phyloP scores from a whole-genome alignment of 2,113 vertebrate genomes.

The Psilopogon haemacephalus region DNA sequence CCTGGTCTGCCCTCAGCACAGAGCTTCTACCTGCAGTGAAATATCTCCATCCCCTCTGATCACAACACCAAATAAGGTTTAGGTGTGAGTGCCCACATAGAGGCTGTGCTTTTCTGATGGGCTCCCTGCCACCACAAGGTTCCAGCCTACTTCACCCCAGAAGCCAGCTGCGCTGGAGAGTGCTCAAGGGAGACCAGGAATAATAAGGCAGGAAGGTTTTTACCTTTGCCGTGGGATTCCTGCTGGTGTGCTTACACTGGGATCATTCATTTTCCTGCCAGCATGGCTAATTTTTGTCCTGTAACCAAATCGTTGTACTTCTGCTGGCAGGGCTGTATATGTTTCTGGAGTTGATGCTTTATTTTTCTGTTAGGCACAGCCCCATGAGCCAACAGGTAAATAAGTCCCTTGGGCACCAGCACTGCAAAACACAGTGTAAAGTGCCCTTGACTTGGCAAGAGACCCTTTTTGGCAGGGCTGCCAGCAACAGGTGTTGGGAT shows the following conservation, averaged over 20 bases:
- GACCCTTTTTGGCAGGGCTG: neutral
- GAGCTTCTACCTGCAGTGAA: neutral
- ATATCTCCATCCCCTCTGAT: neutral
- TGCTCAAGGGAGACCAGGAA: accelerated
- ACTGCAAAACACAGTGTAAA: neutral
- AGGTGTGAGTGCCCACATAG: accelerated
- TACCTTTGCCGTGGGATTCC: accelerated
- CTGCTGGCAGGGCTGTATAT: neutral
- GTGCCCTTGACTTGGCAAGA: accelerated
- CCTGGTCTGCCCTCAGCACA: neutral
- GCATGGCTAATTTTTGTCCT: neutral
- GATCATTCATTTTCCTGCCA: neutral
- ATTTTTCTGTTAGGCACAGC: neutral
- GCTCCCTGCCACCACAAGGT: neutral
- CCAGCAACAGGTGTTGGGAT: neutral
- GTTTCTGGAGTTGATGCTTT: neutral
- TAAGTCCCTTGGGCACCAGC: neutral
- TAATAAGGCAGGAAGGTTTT: neutral
- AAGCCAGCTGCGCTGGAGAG: neutral
- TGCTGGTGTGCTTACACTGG: neutral
- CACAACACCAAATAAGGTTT: accelerated
- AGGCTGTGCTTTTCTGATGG: accelerated
- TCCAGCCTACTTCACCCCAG: accelerated
- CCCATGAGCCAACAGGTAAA: neutral
- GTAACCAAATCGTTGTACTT: neutral